Conservation (phyloP, 2,113 vertebrate species). For the Coracopsis vasa region DNA sequence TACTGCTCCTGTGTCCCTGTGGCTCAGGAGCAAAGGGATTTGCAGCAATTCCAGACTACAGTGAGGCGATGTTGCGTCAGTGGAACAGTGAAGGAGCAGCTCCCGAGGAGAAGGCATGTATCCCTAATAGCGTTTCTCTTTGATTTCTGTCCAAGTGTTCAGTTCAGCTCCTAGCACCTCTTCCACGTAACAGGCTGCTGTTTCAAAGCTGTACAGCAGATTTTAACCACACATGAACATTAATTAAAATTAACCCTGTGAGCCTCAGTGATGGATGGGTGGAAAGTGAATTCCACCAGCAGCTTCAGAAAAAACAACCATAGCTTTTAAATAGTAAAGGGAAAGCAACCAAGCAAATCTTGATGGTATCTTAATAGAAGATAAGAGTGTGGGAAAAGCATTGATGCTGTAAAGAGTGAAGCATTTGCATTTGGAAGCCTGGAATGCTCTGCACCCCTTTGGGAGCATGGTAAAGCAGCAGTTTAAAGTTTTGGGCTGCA, state of each 20-base stretch:
- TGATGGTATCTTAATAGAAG: not conserved
- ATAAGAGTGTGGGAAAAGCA: not conserved
- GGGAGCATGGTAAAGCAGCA: not conserved
- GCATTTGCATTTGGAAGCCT: not conserved
- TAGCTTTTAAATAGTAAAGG: not conserved
- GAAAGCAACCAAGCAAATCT: not conserved
- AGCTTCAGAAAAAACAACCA: not conserved
- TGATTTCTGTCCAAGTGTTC: not conserved
- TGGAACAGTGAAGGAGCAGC: conserved; percentile 80
- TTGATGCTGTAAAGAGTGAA: not conserved
- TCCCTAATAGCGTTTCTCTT: not conserved
- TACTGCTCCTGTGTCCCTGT: conserved; percentile 73
- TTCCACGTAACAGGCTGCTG: not conserved
- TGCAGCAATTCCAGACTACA: conserved; percentile 61
- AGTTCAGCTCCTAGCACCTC: not conserved
- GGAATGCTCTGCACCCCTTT: not conserved
- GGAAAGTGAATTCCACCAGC: not conserved
- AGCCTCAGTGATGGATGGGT: not conserved
- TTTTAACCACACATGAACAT: not conserved
- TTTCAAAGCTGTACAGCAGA: not conserved
- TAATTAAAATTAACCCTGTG: not conserved
- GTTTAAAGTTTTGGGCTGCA: not conserved
- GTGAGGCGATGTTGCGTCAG: conserved; percentile 66
- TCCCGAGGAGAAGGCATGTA: conserved; percentile 75
- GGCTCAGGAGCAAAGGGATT: conserved; percentile 66